Evolutionary conservation across 2,113 vertebrate species (phyloP), one percentile per base, ranked within the genome.

Genomic region (Takifugu bimaculatus): DNA sequence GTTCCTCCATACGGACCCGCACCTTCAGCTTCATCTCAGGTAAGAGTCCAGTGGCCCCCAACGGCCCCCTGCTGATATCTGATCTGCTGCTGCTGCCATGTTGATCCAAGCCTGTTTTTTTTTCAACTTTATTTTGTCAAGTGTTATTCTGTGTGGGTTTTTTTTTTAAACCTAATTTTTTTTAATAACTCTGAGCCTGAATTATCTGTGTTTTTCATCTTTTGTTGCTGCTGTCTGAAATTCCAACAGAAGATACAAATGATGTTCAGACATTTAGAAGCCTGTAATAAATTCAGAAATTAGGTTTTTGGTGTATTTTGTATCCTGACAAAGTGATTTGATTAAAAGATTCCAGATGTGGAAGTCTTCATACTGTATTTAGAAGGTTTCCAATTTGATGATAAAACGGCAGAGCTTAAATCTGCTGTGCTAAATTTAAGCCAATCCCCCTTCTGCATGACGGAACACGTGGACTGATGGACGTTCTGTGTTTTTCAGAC

Each of bases 1-100:
- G 29, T 57, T n/a, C 63, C 64, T 74, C 66, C 74, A 75, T 83
- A 81, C 85, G 54, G 72, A 77, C 72, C 60, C 68, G 27, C 27
- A 6, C 54, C 69, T 45, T 58, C 57, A 15, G 28, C 76, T 68
- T 57, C 73, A 49, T 68, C 29, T 57, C 82, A 82, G 88, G 89
- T 90, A 83, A 77, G 89, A 56, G 45, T 48, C 42, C 13, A 1
- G 54, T 48, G 58, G 44, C 65, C 50, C 50, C 49, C 4, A 6
- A 3, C 26, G 10, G 26, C 13, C 3, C 11, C 26, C 1, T 26
- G 11, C 13, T 26, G n/a, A 13, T 3, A 6, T 50, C n/a, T 50
- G 48, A 28, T 13, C 13, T 10, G 49, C 49, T 50, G 49, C 49
- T 9, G 47, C 47, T 48, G 20, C 20, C 1, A 25, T 49, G 15